A percentile compares a stretch with the other conserved stretches of the same genome.
Evolutionary conservation across 2,888 invertebrate genomes (phyloP).

Genomic region (Troilus luridus): DNA sequence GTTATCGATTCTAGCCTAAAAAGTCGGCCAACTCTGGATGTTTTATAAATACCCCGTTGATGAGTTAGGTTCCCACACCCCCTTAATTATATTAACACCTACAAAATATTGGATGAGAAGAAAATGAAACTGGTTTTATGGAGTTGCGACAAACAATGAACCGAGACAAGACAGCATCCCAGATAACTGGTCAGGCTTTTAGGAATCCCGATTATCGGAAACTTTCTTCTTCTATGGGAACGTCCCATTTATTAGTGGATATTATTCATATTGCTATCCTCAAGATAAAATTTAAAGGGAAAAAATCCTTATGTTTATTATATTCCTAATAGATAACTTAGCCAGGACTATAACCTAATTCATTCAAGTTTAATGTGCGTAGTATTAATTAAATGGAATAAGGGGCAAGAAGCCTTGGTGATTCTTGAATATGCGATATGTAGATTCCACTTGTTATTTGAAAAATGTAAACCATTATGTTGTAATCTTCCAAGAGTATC

Average conservation of each 20-base stretch:
- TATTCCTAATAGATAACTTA: not conserved
- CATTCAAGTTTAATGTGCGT: too few species aligned
- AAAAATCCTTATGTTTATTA: not conserved
- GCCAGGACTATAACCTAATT: not conserved
- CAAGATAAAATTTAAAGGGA: too few species aligned
- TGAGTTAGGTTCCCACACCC: not conserved
- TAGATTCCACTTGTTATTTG: too few species aligned
- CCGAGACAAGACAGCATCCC: not conserved
- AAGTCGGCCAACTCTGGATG: not conserved
- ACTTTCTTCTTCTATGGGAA: not conserved
- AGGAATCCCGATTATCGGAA: not conserved
- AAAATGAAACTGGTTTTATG: slow-evolving; percentile 16
- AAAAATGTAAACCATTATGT: too few species aligned
- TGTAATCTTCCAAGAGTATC: too few species aligned
- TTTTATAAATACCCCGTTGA: not conserved
- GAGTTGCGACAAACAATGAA: not conserved
- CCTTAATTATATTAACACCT: not conserved
- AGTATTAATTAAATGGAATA: too few species aligned
- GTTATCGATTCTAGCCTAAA: too few species aligned
- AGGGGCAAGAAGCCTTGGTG: too few species aligned
- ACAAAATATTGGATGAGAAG: not conserved
- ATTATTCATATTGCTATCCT: not conserved
- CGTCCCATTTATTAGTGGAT: not conserved
- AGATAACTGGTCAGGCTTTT: slow-evolving; percentile 6
- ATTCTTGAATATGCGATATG: too few species aligned